These are phyloP conservation scores for Bergia puertoricense DNA, from an alignment of 92 coral and sea anemone species.

Conservation along the genomic window DNA sequence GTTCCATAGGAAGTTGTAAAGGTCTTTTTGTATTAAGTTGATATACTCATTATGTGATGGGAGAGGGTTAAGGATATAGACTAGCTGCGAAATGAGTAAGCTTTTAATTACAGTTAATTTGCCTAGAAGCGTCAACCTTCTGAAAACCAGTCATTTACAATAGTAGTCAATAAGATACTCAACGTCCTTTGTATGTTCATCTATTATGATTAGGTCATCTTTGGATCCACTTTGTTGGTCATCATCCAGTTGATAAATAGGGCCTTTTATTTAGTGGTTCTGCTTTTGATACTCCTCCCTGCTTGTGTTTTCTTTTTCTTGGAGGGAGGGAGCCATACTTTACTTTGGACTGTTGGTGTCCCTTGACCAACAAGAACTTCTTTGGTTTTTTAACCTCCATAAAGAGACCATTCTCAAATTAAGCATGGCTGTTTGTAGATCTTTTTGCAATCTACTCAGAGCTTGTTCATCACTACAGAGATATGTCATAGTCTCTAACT, in stretches of 20 bases:
- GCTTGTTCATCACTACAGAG: constrained; percentile 28
- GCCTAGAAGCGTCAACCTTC: too few species aligned
- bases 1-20: too few species aligned
- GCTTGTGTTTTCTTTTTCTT: not conserved
- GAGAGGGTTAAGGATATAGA: too few species aligned
- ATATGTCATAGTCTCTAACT: constrained; percentile 19
- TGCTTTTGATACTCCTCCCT: not conserved
- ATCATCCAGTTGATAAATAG: not conserved
- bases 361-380: not conserved
- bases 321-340: not conserved
- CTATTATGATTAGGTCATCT: not conserved
- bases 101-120: too few species aligned
- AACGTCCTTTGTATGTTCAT: not conserved
- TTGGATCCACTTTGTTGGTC: not conserved
- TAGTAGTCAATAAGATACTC: not conserved
- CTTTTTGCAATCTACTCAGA: not conserved
- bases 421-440: not conserved
- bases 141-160: too few species aligned
- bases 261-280: not conserved
- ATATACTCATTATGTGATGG: too few species aligned
- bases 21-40: too few species aligned
- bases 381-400: constrained; percentile 20
- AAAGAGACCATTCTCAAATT: constrained; percentile 29
- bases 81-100: too few species aligned
- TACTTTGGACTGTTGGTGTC: not conserved